Percentiles rank a stretch among this genome's conserved stretches.
phyloP scores from a whole-genome alignment of 2,113 vertebrate species.

The Ginglymostoma cirratum region DNA sequence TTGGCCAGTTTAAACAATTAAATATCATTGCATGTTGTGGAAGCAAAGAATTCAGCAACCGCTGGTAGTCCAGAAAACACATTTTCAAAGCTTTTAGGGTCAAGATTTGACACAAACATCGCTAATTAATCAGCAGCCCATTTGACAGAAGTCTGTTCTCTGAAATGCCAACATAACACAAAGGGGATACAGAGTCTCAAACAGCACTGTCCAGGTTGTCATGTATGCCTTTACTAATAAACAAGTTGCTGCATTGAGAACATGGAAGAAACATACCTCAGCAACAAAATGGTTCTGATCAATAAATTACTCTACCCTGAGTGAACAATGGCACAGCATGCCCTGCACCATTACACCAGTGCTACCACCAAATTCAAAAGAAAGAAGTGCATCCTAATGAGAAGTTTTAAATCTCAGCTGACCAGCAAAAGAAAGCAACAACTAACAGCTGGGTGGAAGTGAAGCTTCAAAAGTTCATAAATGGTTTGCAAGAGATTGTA shows the following conservation, averaged over 20 bases:
- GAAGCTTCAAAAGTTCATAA: not conserved
- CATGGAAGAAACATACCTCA: not conserved
- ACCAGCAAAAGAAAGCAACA: not conserved
- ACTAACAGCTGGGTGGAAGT: not conserved
- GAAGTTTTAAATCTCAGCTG: constrained; percentile 21
- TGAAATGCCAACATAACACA: not conserved
- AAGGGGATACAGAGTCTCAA: not conserved
- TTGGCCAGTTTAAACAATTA: not conserved
- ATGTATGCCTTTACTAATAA: no score
- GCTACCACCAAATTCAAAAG: constrained; percentile 1
- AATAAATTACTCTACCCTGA: not conserved
- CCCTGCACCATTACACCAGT: not conserved
- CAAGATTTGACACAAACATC: not conserved
- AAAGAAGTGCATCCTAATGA: not conserved
- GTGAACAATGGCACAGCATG: constrained; percentile 22
- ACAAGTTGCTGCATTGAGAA: no score
- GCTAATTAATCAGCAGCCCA: not conserved
- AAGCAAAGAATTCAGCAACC: not conserved
- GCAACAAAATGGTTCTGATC: not conserved
- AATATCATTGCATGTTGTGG: not conserved
- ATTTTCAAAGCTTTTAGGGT: not conserved
- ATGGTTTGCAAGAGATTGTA: not conserved
- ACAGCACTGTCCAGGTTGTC: not conserved
- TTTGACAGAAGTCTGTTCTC: not conserved
- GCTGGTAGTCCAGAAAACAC: not conserved